phyloP scores from a whole-genome alignment of 2,888 invertebrate genomes.

The Drosophila sordidapex region DNA sequence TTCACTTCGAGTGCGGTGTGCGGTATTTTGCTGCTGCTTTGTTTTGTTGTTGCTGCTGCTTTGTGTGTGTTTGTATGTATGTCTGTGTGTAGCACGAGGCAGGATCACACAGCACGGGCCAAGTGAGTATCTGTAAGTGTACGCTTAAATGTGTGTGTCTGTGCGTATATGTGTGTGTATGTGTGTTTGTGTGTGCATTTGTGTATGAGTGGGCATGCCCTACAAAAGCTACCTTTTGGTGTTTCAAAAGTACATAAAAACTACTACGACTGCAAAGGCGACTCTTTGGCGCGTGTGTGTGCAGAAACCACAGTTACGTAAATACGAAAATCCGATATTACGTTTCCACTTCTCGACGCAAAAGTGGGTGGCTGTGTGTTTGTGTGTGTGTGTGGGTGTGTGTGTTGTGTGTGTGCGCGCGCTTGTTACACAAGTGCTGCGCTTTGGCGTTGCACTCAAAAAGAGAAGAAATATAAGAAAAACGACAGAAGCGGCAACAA shows the following conservation, averaged over 20 bases:
- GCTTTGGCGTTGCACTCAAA: conserved; percentile 72
- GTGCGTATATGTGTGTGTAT: conserved; percentile 5
- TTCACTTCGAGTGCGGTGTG: conserved; percentile 74
- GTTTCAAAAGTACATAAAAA: conserved; percentile 72
- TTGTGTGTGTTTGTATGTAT: conserved; percentile 6
- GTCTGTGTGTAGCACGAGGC: conserved; percentile 27
- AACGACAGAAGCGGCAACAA: conserved; percentile 51
- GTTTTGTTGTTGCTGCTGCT: conserved; percentile 37
- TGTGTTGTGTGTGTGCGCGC: conserved; percentile 8
- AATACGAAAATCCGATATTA: conserved; percentile 79
- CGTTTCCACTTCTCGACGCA: conserved; percentile 64
- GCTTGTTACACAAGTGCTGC: conserved; percentile 73
- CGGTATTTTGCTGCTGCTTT: conserved; percentile 47
- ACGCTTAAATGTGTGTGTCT: conserved; percentile 17
- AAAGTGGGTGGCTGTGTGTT: neutral
- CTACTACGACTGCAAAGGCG: conserved; percentile 59
- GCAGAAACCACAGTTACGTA: conserved; percentile 72
- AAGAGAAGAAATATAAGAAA: conserved; percentile 22
- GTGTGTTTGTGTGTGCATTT: conserved; percentile 2
- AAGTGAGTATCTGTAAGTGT: conserved; percentile 40
- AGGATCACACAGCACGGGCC: conserved; percentile 50
- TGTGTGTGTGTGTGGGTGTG: conserved; percentile 11
- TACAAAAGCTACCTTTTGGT: conserved; percentile 74
- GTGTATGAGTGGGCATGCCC: conserved; percentile 55
- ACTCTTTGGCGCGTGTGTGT: conserved; percentile 50